A percentile compares a stretch with the other conserved stretches of the same genome.
Evolutionary conservation across 2,797 vertebrate species (phyloP).

Genomic region (Neomorphus geoffroyi): DNA sequence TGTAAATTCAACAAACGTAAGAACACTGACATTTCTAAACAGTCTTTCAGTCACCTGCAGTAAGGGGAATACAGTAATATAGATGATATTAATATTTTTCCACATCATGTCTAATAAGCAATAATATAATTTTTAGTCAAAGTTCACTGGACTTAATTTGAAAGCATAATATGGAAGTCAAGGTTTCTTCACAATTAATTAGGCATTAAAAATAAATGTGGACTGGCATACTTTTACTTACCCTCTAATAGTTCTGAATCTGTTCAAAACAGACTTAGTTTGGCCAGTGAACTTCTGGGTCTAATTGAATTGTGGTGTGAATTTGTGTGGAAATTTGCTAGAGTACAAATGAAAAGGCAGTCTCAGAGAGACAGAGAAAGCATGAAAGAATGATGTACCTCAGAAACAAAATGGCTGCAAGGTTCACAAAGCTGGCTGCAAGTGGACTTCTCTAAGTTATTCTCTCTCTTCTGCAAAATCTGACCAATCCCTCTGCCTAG

Average conservation of each 20-base stretch:
- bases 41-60: slow-evolving; percentile 28
- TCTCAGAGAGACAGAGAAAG: not conserved
- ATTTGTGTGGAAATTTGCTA: not conserved
- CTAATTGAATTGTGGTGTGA: not conserved
- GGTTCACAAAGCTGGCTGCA: not conserved
- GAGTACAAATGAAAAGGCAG: not conserved
- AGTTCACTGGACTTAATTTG: slow-evolving; percentile 67
- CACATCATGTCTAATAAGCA: slow-evolving; percentile 65
- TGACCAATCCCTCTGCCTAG: not conserved
- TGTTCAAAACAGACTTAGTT: not conserved
- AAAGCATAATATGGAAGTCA: slow-evolving; percentile 67
- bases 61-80: slow-evolving; percentile 50
- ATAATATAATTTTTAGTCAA: slow-evolving; percentile 57
- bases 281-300: not conserved
- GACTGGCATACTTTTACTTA: not conserved
- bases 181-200: slow-evolving; percentile 69
- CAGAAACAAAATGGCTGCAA: not conserved
- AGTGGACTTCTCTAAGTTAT: not conserved
- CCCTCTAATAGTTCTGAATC: not conserved
- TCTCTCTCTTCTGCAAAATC: not conserved
- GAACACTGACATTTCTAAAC: slow-evolving; percentile 36
- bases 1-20: slow-evolving; percentile 52
- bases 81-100: slow-evolving; percentile 66
- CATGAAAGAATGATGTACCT: not conserved
- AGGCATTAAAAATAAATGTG: slow-evolving; percentile 60